These are phyloP conservation scores for Etheostoma perlongum DNA, from an alignment of 2,797 vertebrate species.

Conservation along the genomic window DNA sequence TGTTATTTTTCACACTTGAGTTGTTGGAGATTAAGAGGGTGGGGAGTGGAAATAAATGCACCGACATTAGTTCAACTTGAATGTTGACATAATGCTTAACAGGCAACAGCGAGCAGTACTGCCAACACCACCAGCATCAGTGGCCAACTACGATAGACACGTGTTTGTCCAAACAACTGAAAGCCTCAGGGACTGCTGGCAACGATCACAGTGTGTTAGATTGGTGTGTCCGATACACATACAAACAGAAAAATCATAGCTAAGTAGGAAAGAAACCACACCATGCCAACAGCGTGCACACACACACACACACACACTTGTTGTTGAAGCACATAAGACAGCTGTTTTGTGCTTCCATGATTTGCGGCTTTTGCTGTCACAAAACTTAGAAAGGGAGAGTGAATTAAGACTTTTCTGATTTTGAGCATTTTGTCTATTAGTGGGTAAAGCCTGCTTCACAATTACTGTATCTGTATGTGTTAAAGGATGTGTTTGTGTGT, in stretches of 20 bases:
- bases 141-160: constrained; percentile 77
- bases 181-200: constrained; percentile 75
- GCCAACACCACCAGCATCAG: constrained; percentile 38
- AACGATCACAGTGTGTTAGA: constrained; percentile 26
- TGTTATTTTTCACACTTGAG: constrained; percentile 81
- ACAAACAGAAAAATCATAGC: constrained; percentile 38
- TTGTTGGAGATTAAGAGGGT: constrained; percentile 9
- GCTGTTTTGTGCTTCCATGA: constrained; percentile 15
- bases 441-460: background rate
- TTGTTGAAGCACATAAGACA: constrained; percentile 6
- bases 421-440: background rate
- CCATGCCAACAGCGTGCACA: background rate
- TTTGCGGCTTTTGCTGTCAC: background rate
- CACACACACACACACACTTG: background rate
- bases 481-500: constrained; percentile 20
- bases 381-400: background rate
- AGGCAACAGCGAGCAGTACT: constrained; percentile 75
- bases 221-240: constrained; percentile 35
- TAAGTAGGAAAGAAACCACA: constrained; percentile 36
- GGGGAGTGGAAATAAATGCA: constrained; percentile 79
- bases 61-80: constrained; percentile 85
- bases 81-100: constrained; percentile 86
- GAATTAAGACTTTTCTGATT: constrained; percentile 16
- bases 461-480: constrained; percentile 21
- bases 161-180: constrained; percentile 77